Percentiles rank a stretch among this genome's conserved stretches.
Conservation (phyloP, 2,797 vertebrate species). For the Rhyacichthys aspro region DNA sequence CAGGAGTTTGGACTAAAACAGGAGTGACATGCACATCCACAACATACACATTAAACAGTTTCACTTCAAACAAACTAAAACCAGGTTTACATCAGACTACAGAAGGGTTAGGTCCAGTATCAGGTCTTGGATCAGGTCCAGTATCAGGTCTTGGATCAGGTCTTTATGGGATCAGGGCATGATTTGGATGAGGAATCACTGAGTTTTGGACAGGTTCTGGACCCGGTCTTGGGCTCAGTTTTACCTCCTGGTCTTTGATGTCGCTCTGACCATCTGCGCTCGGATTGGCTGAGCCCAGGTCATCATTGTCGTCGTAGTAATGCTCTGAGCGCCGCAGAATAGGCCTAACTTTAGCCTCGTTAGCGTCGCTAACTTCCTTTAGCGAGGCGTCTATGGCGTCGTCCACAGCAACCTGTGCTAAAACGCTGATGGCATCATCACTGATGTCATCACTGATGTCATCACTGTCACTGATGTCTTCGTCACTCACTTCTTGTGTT, state of each 20-base stretch:
- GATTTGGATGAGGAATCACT: neutral
- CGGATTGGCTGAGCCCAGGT: constrained; percentile 24
- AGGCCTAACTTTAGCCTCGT: constrained; percentile 22
- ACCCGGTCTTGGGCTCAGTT: constrained; percentile 74
- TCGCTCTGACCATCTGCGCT: constrained; percentile 9
- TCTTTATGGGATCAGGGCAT: neutral
- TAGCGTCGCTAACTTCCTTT: constrained; percentile 44
- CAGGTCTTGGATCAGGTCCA: neutral
- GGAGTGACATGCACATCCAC: too few species aligned
- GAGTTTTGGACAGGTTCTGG: too few species aligned
- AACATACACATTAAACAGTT: neutral
- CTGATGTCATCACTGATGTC: constrained; percentile 68
- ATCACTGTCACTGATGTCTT: constrained; percentile 25
- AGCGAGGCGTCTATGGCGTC: constrained; percentile 79
- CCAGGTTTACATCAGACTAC: neutral
- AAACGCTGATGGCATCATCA: constrained; percentile 64
- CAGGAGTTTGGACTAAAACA: neutral
- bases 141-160: neutral
- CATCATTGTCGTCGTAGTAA: constrained; percentile 59
- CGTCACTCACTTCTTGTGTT: constrained; percentile 15
- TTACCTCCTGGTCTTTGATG: constrained; percentile 65
- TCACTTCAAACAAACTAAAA: too few species aligned
- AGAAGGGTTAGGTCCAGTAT: neutral
- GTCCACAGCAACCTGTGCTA: constrained; percentile 71
- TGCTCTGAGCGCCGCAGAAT: neutral